A percentile compares a stretch with the other conserved stretches of the same genome.
phyloP scores from a whole-genome alignment of 2,888 invertebrate species.

The Ennomos erosarius region DNA sequence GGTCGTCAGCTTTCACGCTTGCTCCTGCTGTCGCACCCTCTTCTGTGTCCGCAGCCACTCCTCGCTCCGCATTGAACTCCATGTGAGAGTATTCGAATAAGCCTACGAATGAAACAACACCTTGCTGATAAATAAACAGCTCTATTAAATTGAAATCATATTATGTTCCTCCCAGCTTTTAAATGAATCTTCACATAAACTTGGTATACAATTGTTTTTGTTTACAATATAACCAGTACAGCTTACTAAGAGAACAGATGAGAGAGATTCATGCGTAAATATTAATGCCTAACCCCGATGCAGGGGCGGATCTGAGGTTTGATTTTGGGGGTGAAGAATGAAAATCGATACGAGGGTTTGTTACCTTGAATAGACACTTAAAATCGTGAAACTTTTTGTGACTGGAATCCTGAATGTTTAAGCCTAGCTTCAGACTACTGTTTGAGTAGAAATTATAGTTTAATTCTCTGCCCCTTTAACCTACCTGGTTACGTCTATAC shows the following conservation, averaged over 20 bases:
- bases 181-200: slow-evolving; percentile 16
- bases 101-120: slow-evolving; percentile 72
- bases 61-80: slow-evolving; percentile 91
- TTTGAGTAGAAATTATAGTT: too few relatives aligned
- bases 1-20: slow-evolving; percentile 87
- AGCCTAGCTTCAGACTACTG: too few relatives aligned
- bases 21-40: slow-evolving; percentile 86
- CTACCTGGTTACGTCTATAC: slow-evolving; percentile 10
- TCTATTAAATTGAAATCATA: too few relatives aligned
- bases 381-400: too few relatives aligned
- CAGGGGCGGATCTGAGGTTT: background rate
- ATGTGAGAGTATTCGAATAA: slow-evolving; percentile 91
- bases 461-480: background rate
- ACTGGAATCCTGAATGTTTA: too few relatives aligned
- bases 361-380: too few relatives aligned
- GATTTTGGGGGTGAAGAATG: too few relatives aligned
- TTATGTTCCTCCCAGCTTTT: background rate
- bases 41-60: slow-evolving; percentile 83
- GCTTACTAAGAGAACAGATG: slow-evolving; percentile 6
- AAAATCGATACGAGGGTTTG: too few relatives aligned
- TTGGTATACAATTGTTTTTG: slow-evolving; percentile 19
- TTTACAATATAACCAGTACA: slow-evolving; percentile 9
- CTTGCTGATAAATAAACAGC: too few relatives aligned
- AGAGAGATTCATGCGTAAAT: slow-evolving; percentile 12
- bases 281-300: background rate